Base-by-base conservation (phyloP, 2,797 vertebrate genomes). In the Champsocephalus gunnari region DNA sequence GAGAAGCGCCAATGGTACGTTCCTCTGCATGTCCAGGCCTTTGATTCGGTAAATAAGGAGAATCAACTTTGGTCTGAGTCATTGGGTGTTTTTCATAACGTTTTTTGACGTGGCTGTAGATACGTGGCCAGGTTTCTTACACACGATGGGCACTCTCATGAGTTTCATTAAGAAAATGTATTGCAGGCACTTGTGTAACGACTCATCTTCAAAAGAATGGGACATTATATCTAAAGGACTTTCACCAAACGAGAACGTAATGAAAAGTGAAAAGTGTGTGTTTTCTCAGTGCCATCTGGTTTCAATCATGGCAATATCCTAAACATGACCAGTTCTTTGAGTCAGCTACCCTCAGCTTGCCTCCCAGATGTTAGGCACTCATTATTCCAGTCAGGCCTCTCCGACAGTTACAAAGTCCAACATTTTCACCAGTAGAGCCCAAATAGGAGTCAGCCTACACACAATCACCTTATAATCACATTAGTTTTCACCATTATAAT, bases 361-460 rank as follows among this genome's bases (percentile, higher is more conserved):
- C 87, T 87, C 81, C 77, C 83, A 85, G 89, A 85, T 77, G 51
- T 72, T 63, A 78, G 82, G 61, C 81, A 73, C 89, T 92, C 90
- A 87, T 89, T 92, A 90, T 93, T 91, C 90, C 43, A 71, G 85
- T 89, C 92, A 91, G 89, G 85, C 83, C 71, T 89, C 86, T 81
- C 75, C 49, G 58, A 79, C 76, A 79, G 77, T 78, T 75, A 73
- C 75, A 55, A 49, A 43, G 76, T 78, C 70, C 12, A 73, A 73
- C 71, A 8, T 66, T 81, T 88, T 66, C 71, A 68, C 73, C 83
- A 79, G 63, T 55, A 54, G 71, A 80, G 49, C 61, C 70, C 45
- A 56, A 43, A 55, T 14, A 66, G 49, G 74, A 80, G 54, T 84
- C 56, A 32, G 48, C 45, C 60, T 47, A 68, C 63, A 61, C 49